Base-by-base conservation (phyloP, 1,140 invertebrate genomes). In the Ridgeia piscesae region DNA sequence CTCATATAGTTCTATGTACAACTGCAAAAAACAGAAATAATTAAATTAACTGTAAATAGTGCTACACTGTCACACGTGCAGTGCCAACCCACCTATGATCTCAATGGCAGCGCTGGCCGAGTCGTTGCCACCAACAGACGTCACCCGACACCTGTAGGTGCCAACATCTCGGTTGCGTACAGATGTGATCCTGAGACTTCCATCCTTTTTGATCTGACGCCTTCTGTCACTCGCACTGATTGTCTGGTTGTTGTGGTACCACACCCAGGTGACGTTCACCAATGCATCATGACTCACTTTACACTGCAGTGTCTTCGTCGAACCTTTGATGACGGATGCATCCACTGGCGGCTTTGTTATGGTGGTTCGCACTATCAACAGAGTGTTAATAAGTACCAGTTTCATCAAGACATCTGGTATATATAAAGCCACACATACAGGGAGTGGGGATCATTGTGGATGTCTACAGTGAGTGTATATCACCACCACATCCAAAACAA, bases 341-440 rank as follows among this genome's bases (percentile, higher is more conserved):
- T 99, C 98, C 92, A 98, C 98, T 89, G 99, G 98, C 91, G 98
- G 98, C 94, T 98, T 97, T 91, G 98, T 97, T 93, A 99, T 99
- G 96, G 98, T 98, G 33, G 99, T 99, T 94, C 98, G 97, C 93
- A 98, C 98, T 98, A 96, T 33, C 17, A 31, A 77, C 58, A 77
- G 27, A 77, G 14, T 14, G 50, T 50, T 27, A 34, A 77, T 91
- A 33, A 35, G 89, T 34, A 58, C 14, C 50, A 91, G 27, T 77
- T 77, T 77, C 58, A 77, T 77, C 27, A 31, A 77, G 11, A 50
- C n/a, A n/a, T n/a, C n/a, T n/a, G n/a, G n/a, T n/a, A n/a, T n/a
- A n/a, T n/a, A n/a, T n/a, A n/a, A n/a, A n/a, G n/a, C n/a, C n/a
- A n/a, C n/a, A n/a, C n/a, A n/a, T n/a, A n/a, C n/a, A n/a, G n/a